phyloP scores from a whole-genome alignment of 2,888 invertebrate species.

The Aporophyla nigra region DNA sequence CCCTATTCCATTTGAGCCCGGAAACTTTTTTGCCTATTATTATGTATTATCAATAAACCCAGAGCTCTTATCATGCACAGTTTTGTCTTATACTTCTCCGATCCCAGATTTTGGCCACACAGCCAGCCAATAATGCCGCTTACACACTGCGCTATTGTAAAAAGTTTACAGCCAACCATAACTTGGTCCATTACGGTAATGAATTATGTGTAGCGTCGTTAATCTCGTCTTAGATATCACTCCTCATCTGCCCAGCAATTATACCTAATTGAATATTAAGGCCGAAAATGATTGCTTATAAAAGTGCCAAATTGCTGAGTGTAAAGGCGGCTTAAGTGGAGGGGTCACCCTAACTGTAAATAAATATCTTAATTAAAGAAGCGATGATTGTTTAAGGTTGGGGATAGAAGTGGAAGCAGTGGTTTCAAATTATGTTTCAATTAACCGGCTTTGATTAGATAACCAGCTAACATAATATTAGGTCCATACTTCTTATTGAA shows the following conservation, averaged over 20 bases:
- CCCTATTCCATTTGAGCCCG: too few species aligned
- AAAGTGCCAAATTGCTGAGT: constrained; percentile 77
- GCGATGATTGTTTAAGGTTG: constrained; percentile 7
- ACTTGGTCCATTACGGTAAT: constrained; percentile 86
- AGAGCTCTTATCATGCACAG: too few species aligned
- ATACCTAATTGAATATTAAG: constrained; percentile 88
- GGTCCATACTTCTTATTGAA: too few species aligned
- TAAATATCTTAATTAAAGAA: constrained; percentile 35
- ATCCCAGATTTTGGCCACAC: background rate
- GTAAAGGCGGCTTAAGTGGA: constrained; percentile 63
- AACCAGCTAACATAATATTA: background rate
- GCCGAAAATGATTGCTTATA: constrained; percentile 83
- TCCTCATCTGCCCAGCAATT: constrained; percentile 83
- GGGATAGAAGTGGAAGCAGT: background rate
- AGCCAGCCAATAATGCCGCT: constrained; percentile 61
- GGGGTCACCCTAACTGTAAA: constrained; percentile 22
- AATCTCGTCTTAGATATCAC: constrained; percentile 79
- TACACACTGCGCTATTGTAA: constrained; percentile 74
- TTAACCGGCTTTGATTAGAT: background rate
- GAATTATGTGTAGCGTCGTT: constrained; percentile 85
- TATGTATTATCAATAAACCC: too few species aligned
- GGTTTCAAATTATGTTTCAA: background rate
- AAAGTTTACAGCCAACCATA: constrained; percentile 83
- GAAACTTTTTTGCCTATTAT: too few species aligned
- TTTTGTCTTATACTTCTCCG: background rate